Percentiles rank a stretch among this genome's conserved stretches.
phyloP scores from a whole-genome alignment of 2,113 vertebrate species.

The Axis porcinus region DNA sequence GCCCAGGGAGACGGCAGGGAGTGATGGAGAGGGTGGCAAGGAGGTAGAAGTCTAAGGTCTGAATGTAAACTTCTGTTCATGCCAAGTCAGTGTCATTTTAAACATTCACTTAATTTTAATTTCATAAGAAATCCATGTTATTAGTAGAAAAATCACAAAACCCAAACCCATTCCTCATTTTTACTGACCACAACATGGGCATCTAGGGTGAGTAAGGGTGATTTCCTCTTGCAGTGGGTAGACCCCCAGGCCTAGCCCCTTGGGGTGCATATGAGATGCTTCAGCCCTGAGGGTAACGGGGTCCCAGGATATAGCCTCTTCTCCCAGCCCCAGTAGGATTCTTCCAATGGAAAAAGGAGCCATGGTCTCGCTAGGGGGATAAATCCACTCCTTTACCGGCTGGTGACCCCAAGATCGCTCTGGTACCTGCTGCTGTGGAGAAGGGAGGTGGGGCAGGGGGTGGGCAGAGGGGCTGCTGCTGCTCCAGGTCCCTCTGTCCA shows the following conservation, averaged over 20 bases:
- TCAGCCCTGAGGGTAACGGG: background rate
- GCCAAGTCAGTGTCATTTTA: background rate
- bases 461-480: background rate
- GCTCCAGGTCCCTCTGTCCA: too few relatives aligned
- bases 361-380: background rate
- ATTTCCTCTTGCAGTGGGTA: background rate
- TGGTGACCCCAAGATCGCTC: background rate
- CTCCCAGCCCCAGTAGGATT: background rate
- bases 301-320: background rate
- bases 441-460: background rate
- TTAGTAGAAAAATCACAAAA: background rate
- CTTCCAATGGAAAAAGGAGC: background rate
- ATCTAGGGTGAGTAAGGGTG: background rate
- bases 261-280: slow-evolving; percentile 36
- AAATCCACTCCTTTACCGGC: background rate
- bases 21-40: background rate
- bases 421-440: background rate
- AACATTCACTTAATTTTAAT: background rate
- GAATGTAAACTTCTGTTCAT: background rate
- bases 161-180: background rate
- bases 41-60: background rate
- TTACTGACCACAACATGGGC: background rate
- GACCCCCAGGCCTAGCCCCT: background rate
- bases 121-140: background rate
- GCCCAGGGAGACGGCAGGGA: background rate